phyloP scores from a whole-genome alignment of 2,113 vertebrate species.

The Pluvialis apricaria region DNA sequence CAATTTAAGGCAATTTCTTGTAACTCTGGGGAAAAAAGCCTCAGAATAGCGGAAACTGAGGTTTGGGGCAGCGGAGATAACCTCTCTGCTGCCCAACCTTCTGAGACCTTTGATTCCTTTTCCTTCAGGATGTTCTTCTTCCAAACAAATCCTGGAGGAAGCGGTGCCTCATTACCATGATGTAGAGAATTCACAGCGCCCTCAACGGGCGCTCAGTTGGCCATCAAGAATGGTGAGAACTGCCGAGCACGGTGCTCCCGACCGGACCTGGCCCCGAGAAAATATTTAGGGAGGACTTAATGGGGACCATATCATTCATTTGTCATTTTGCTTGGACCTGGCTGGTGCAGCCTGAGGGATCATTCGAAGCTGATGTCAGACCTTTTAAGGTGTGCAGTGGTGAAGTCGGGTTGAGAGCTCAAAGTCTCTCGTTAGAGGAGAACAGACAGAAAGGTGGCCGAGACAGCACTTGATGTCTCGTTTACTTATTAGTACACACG shows the following conservation, averaged over 20 bases:
- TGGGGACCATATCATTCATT: accelerated
- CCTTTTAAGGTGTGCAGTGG: not conserved
- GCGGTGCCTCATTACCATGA: accelerated
- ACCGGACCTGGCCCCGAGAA: accelerated
- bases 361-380: not conserved
- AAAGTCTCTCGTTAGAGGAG: not conserved
- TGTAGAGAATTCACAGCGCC: not conserved
- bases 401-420: not conserved
- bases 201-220: accelerated
- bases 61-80: not conserved
- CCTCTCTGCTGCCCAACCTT: not conserved
- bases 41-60: not conserved
- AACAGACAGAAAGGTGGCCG: not conserved
- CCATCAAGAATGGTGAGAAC: not conserved
- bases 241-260: not conserved
- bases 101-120: not conserved
- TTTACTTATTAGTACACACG: not conserved
- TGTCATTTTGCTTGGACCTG: not conserved
- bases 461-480: not conserved
- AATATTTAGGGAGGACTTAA: not conserved
- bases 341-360: not conserved
- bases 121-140: not conserved
- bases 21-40: not conserved
- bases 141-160: not conserved
- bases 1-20: not conserved